Evolutionary conservation across 2,888 invertebrate species (phyloP).

Genomic region (Chrysolina americana): DNA sequence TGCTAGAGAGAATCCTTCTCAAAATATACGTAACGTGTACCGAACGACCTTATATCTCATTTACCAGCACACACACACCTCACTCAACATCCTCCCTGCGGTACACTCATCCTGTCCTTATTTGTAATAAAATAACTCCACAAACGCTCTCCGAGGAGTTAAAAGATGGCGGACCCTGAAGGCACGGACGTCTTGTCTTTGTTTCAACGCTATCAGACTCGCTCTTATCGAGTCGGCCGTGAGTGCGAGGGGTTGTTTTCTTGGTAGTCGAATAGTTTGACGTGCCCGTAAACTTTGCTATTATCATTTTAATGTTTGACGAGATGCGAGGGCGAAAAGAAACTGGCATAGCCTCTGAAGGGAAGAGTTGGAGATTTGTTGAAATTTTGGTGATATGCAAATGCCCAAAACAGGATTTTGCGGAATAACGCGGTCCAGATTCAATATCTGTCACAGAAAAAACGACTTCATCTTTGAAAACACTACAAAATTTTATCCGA

Average conservation of each 20-base stretch:
- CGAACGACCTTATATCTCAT: conserved; percentile 66
- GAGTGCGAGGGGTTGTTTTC: conserved; percentile 43
- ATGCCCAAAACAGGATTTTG: too few species aligned
- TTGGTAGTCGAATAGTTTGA: conserved; percentile 63
- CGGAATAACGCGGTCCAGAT: too few species aligned
- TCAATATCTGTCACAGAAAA: too few species aligned
- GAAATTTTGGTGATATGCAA: too few species aligned
- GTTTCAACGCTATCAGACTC: conserved; percentile 40
- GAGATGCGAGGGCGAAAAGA: conserved; percentile 46
- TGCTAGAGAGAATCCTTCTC: conserved; percentile 55
- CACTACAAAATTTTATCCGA: too few species aligned
- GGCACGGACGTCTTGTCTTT: conserved; percentile 56
- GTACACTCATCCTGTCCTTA: conserved; percentile 70
- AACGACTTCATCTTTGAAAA: too few species aligned
- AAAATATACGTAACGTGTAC: conserved; percentile 56
- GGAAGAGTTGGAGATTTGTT: neutral
- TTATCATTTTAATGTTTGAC: conserved; percentile 66
- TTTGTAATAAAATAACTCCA: conserved; percentile 71
- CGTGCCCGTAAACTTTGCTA: conserved; percentile 62
- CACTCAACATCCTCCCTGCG: conserved; percentile 67
- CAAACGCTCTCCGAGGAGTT: conserved; percentile 69
- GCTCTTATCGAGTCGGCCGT: conserved; percentile 46
- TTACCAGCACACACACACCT: conserved; percentile 67
- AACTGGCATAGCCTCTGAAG: neutral
- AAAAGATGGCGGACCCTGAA: conserved; percentile 66